Conservation (phyloP, 2,113 vertebrate genomes). For the Hippopotamus amphibius region DNA sequence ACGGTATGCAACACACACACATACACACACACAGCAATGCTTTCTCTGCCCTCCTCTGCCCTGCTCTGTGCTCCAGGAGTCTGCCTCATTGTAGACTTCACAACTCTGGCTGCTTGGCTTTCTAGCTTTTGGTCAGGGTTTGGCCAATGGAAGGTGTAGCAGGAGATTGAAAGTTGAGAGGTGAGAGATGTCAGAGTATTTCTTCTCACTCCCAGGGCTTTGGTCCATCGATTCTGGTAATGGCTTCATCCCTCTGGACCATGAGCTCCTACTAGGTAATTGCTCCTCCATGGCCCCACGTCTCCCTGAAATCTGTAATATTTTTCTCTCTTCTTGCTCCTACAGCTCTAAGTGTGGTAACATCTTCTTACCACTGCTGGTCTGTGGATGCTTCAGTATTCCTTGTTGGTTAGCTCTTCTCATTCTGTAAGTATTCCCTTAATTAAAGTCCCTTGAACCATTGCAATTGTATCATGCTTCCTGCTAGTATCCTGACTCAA, state of each 20-base stretch:
- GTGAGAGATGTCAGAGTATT: background rate
- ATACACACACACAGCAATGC: background rate
- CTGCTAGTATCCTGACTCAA: background rate
- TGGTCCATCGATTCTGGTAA: background rate
- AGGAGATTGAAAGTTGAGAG: background rate
- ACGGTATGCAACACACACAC: background rate
- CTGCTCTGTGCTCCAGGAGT: background rate
- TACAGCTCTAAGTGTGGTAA: background rate
- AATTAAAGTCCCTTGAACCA: background rate
- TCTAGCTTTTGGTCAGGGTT: background rate
- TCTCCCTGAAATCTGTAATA: background rate
- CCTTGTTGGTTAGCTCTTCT: background rate
- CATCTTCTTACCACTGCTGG: background rate
- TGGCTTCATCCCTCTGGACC: background rate
- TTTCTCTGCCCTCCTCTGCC: background rate
- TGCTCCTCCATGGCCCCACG: background rate
- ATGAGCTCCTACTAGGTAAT: background rate
- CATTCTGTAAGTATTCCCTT: background rate
- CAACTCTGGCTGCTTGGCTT: background rate
- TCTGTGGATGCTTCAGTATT: background rate
- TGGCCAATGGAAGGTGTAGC: background rate
- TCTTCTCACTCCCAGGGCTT: background rate
- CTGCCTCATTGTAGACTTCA: background rate
- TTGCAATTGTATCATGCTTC: background rate
- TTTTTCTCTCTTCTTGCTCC: background rate